Percentiles rank a stretch among this genome's conserved stretches.
Evolutionary conservation across 2,888 invertebrate genomes (phyloP).

Genomic region (Iphiclides podalirius): DNA sequence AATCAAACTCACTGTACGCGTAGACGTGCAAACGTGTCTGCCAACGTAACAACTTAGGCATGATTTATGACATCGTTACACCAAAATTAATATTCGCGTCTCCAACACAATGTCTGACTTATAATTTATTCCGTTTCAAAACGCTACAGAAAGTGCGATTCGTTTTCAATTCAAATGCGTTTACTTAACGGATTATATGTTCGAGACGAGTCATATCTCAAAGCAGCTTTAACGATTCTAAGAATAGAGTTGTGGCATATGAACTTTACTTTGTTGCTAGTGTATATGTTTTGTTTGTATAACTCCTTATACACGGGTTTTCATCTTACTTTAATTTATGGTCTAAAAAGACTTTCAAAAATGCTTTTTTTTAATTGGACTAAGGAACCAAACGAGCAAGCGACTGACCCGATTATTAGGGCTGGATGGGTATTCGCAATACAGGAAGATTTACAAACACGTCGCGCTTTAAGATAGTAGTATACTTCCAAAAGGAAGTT

Average conservation of each 20-base stretch:
- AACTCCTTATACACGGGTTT: not conserved
- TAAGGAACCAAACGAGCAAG: too few species aligned
- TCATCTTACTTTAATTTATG: not conserved
- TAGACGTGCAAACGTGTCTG: constrained; percentile 17
- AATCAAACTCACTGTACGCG: constrained; percentile 10
- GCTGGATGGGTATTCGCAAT: too few species aligned
- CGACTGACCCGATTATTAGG: too few species aligned
- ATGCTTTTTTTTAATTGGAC: too few species aligned
- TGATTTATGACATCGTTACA: constrained; percentile 21
- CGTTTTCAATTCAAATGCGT: constrained; percentile 12
- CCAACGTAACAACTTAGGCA: constrained; percentile 19
- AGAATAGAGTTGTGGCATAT: not conserved
- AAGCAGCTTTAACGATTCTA: constrained; percentile 11
- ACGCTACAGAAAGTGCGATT: constrained; percentile 20
- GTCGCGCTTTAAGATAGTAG: too few species aligned
- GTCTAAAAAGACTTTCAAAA: too few species aligned
- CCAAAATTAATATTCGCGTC: constrained; percentile 31
- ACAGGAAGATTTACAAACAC: too few species aligned
- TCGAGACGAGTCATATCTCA: constrained; percentile 3
- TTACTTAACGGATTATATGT: constrained; percentile 7
- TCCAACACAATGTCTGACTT: constrained; percentile 25
- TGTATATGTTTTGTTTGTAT: constrained; percentile 1
- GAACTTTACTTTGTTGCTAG: constrained; percentile 2
- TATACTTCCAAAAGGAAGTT: too few species aligned
- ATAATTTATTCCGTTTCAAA: constrained; percentile 25